Evolutionary conservation across 23 tunicate species (phyloP).

Genomic region (Corella eumyota): DNA sequence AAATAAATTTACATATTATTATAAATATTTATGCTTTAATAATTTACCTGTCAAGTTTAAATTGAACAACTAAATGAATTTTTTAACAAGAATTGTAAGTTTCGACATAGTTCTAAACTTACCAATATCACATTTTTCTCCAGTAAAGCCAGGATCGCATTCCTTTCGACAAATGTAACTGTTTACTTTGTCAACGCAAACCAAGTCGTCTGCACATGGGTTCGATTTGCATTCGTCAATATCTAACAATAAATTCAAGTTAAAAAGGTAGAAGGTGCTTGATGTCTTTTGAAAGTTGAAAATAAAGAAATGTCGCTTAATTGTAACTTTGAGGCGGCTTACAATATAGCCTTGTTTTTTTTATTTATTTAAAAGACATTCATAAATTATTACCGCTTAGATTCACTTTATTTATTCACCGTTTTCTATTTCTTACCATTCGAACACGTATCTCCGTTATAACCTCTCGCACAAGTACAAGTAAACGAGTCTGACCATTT

Average conservation of each 20-base stretch:
- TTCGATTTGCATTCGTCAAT: conserved; percentile 90
- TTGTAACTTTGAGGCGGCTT: neutral
- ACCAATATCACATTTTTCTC: conserved; percentile 78
- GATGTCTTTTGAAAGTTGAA: neutral
- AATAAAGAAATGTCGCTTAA: neutral
- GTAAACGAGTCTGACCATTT: conserved; percentile 50
- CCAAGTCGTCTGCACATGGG: conserved; percentile 70
- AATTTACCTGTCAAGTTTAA: neutral
- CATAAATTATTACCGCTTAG: too few species aligned
- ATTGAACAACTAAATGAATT: too few species aligned
- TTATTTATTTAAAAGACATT: too few species aligned
- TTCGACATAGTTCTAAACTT: too few species aligned
- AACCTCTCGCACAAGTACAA: conserved; percentile 77
- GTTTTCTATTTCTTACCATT: too few species aligned
- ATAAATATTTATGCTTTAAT: neutral
- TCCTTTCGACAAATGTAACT: conserved; percentile 56
- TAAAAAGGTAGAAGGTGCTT: neutral
- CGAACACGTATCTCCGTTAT: conserved; percentile 43
- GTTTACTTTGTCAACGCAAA: conserved; percentile 78
- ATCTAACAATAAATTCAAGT: conserved; percentile 33
- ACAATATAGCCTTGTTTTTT: neutral
- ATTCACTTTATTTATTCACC: too few species aligned
- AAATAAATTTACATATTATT: neutral
- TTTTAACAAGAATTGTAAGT: too few species aligned
- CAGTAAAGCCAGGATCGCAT: conserved; percentile 87